These are phyloP conservation scores for Pogonus chalceus DNA, from an alignment of 1,140 invertebrate species.

Conservation along the genomic window DNA sequence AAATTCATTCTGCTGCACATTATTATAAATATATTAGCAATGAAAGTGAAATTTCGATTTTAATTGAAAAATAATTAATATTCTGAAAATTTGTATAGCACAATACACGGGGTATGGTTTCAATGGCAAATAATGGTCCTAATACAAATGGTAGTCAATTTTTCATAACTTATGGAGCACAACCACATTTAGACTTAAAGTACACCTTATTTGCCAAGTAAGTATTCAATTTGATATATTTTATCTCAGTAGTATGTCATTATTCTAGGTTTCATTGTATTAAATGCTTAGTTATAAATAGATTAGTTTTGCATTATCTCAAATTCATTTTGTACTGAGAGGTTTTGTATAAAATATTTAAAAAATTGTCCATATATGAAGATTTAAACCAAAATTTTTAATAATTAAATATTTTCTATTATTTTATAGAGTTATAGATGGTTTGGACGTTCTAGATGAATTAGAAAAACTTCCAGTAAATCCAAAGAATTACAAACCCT, in stretches of 20 bases:
- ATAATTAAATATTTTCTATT: no score
- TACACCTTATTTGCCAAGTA: constrained; percentile 96
- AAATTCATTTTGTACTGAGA: no score
- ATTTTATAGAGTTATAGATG: constrained; percentile 87
- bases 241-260: neutral
- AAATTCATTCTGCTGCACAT: neutral
- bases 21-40: no score
- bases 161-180: constrained; percentile 88
- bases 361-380: no score
- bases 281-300: constrained; percentile 10
- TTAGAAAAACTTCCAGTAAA: constrained; percentile 92
- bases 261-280: constrained; percentile 3
- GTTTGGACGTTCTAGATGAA: constrained; percentile 90
- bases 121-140: constrained; percentile 98
- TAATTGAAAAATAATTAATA: no score
- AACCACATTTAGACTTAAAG: constrained; percentile 93
- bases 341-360: no score
- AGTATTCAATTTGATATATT: constrained; percentile 23
- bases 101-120: constrained; percentile 75
- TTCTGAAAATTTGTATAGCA: constrained; percentile 71
- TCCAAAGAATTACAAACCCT: constrained; percentile 81
- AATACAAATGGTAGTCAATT: constrained; percentile 99
- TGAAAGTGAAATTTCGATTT: no score
- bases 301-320: constrained; percentile 17
- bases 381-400: no score